Evolutionary conservation across 2,113 vertebrate species (phyloP), one percentile per base, ranked within the genome.

Genomic region (Catagonus wagneri): DNA sequence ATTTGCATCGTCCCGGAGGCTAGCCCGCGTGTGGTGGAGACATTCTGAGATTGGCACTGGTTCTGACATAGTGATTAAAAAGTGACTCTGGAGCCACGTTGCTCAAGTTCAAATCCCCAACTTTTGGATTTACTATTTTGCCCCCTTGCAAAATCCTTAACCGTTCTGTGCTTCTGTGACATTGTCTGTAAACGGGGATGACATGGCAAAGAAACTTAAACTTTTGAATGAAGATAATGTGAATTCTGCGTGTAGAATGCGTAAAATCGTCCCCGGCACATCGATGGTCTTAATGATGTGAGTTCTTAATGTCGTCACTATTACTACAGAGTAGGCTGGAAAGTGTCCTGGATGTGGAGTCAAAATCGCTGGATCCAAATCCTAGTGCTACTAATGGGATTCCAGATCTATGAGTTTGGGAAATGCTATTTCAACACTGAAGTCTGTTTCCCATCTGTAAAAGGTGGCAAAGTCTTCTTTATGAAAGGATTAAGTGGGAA

Each of bases 191-290:
- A 60, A 17, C 80, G 29, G 4, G 14, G 23, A 44, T 56, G 22
- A 65, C n/a, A 15, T 10, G 75, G 27, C 83, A 84, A 65, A 75
- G 7, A 32, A 34, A 65, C 17, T 63, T 13, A 19, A 63, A 19
- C 12, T 66, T 94, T 56, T 69, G 39, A 27, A 66, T 90, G 50
- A 90, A 17, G 44, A 17, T 61, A 85, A 89, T 88, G 92, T 83
- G 65, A 83, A 22, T 61, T 75, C 12, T 25, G 10, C 6, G 29
- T 17, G 4, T 15, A 52, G 52, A 92, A 63, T 50, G 4, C 23
- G 10, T n/a, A 88, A 44, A 44, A 44, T 44, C 4, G 44, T 44
- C 5, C 44, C 44, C 8, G 44, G 44, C 44, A 44, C 44, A 6
- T 44, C 44, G 44, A 44, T 6, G 44, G 44, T 44, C 44, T 44